Base-by-base conservation (phyloP, 2,113 vertebrate species). In the Thermophis baileyi region DNA sequence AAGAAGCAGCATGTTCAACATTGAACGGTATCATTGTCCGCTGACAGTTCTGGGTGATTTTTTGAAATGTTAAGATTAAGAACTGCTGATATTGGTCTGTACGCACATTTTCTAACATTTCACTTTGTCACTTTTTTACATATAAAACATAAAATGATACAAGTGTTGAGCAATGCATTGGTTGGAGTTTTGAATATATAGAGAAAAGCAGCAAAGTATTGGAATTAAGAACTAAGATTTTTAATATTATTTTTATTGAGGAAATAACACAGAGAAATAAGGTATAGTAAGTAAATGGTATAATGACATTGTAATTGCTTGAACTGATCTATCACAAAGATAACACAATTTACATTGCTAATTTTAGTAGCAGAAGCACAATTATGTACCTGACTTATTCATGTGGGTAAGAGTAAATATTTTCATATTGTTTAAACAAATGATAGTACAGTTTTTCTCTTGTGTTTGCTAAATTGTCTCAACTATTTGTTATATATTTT, bases 11-110 rank as follows among this genome's bases (percentile, higher is more conserved):
- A 93, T 94, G 22, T 51, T 46, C 27, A 49, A 24, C 54, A 92
- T 55, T 90, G 89, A 54, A 92, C n/a, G 63, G 91, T 95, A 94
- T 0, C 91, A 53, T 90, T 30, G 92, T 35, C 57, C 8, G 18
- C 3, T 57, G 20, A 63, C 14, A 44, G 14, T 88, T 54, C n/a
- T 53, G 8, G 51, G 27, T 60, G 40, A 86, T 9, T 57, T 89
- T 44, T 74, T 81, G 24, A 91, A 51, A 74, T 22, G 11, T 57
- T 74, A 74, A 16, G 55, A 44, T 50, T 91, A 8, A 27, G 50
- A 85, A 85, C 49, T 69, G 47, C 30, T 92, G 27, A 47, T 9
- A 22, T 12, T 57, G 12, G 12, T 90, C 46, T 69, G 22, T 49
- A 44, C 14, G 74, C 30, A 90, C 9, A 40, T 87, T 20, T 90